Evolutionary conservation across 2,888 invertebrate genomes (phyloP).

Genomic region (Dasysyrphus albostriatus): DNA sequence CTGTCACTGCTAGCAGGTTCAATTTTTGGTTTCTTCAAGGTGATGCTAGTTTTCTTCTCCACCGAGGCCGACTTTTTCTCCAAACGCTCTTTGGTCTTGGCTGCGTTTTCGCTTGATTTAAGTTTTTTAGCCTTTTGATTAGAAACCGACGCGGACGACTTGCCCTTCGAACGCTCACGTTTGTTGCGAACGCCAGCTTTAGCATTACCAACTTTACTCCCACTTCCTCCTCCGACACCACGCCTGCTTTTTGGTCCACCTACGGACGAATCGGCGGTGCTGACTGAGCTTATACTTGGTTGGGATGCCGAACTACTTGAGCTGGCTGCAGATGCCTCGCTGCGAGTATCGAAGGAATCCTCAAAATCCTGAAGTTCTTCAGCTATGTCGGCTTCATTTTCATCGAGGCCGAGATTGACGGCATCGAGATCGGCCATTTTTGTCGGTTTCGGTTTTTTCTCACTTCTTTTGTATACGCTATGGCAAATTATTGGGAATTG

Average conservation of each 20-base stretch:
- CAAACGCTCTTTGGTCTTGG: slow-evolving; percentile 53
- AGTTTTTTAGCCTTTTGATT: slow-evolving; percentile 81
- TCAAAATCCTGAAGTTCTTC: slow-evolving; percentile 91
- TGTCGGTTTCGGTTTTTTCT: slow-evolving; percentile 69
- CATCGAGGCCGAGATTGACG: slow-evolving; percentile 88
- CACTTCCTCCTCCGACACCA: slow-evolving; percentile 37
- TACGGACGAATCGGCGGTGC: slow-evolving; percentile 87
- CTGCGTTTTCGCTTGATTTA: slow-evolving; percentile 51
- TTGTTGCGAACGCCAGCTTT: slow-evolving; percentile 86
- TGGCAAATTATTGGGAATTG: slow-evolving; percentile 16
- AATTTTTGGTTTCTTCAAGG: slow-evolving; percentile 68
- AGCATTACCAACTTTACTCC: slow-evolving; percentile 69
- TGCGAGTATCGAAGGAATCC: slow-evolving; percentile 90
- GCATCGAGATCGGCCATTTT: slow-evolving; percentile 85
- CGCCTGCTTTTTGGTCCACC: slow-evolving; percentile 83
- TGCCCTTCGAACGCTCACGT: slow-evolving; percentile 81
- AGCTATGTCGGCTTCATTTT: slow-evolving; percentile 89
- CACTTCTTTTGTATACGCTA: slow-evolving; percentile 46
- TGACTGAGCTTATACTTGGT: slow-evolving; percentile 91
- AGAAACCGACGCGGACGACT: slow-evolving; percentile 11
- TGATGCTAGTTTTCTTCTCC: slow-evolving; percentile 56
- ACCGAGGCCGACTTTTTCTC: slow-evolving; percentile 44
- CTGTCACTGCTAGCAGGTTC: slow-evolving; percentile 72
- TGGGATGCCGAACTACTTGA: slow-evolving; percentile 87
- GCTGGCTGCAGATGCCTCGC: slow-evolving; percentile 93